phyloP scores from a whole-genome alignment of 2,797 vertebrate species.

The Cheracebus regulus region DNA sequence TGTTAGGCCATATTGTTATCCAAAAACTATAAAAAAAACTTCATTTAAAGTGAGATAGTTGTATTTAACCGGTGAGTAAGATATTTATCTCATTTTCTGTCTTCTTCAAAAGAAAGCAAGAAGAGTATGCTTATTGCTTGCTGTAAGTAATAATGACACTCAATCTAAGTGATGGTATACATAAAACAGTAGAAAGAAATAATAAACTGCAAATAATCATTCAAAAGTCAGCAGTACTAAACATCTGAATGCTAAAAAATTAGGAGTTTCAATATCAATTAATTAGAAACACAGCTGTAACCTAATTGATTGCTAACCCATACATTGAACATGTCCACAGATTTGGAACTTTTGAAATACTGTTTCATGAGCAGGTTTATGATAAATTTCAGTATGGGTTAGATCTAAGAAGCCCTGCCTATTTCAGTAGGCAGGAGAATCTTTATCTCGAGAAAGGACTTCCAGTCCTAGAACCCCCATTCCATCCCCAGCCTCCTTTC shows the following conservation, averaged over 20 bases:
- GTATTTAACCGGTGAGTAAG: not conserved
- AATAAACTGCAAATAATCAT: conserved; percentile 13
- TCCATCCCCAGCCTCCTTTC: not conserved
- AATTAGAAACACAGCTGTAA: not conserved
- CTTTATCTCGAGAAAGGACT: conserved; percentile 13
- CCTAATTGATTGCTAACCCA: not conserved
- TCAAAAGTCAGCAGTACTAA: conserved; percentile 9
- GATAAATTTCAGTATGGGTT: not conserved
- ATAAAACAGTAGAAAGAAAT: conserved; percentile 23
- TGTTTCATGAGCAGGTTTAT: not conserved
- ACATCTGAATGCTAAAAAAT: not conserved
- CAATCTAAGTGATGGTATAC: not conserved
- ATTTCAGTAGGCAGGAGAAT: not conserved
- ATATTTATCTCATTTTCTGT: not conserved
- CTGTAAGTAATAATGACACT: not conserved
- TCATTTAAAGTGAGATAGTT: not conserved
- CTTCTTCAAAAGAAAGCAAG: not conserved
- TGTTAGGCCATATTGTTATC: not conserved
- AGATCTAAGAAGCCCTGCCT: not conserved
- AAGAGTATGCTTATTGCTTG: not conserved
- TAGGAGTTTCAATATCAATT: conserved; percentile 10
- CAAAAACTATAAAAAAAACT: not conserved
- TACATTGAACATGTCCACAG: not conserved
- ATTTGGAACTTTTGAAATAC: not conserved
- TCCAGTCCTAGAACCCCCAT: not conserved